Base-by-base conservation (phyloP, 1,140 invertebrate genomes). In the Drosophila melanogaster region DNA sequence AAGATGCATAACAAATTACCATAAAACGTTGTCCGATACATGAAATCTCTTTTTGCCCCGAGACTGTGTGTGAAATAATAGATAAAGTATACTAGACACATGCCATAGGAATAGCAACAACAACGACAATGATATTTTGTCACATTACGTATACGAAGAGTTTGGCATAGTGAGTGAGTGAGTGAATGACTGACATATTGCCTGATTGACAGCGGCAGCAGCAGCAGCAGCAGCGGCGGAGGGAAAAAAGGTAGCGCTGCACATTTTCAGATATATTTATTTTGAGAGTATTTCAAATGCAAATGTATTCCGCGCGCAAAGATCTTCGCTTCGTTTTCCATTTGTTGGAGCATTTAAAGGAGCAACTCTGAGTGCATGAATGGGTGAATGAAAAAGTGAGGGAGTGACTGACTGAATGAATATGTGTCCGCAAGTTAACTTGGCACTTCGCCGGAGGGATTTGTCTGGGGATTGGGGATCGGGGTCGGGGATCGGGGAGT, bases 261-360 rank as follows among this genome's bases (percentile, higher is more conserved):
- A 89, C 80, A 89, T 71, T 78, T 79, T 71, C 59, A 90, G 69
- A 84, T 89, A 84, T 84, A 84, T 80, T 74, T 89, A 90, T 89
- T 89, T 89, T 41, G 77, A 77, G 59, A 74, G 59, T 80, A 74
- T 80, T 89, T 83, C 64, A 79, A 77, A 89, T 89, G 84, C 79
- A 89, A 89, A 89, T 89, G 84, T 66, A 57, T 57, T 51, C 44
- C 26, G 50, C 61, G 24, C 47, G 24, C 37, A 15, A n/a, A 67
- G 66, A 66, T 67, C 40, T 69, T 69, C 19, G 8, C 1, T 30
- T 8, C 30, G 30, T 44, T 67, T 53, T 57, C 55, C 19, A 14
- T 50, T 37, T 61, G 30, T 64, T 58, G 64, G 49, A 62, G 73
- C 71, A 62, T 54, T 54, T 19, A 57, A 74, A 50, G 59, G 54